Evolutionary conservation across 2,797 vertebrate genomes (phyloP).

Genomic region (Coregonus suidteri): DNA sequence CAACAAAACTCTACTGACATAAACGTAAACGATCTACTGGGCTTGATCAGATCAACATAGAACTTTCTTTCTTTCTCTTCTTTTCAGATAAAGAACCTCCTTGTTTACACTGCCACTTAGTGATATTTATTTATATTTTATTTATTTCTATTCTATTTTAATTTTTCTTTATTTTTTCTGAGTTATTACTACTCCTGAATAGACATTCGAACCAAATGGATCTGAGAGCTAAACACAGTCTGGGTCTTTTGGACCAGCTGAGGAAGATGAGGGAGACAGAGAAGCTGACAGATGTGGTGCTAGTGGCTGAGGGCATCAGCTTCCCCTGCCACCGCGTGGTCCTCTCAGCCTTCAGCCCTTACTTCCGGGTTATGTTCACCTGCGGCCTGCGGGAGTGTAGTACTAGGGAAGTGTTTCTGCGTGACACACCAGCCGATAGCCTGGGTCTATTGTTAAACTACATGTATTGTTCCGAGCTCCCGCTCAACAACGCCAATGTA

Average conservation of each 20-base stretch:
- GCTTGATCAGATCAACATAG: background rate
- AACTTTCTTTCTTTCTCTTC: background rate
- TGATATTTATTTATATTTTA: background rate
- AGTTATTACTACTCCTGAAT: constrained; percentile 10
- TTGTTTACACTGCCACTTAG: background rate
- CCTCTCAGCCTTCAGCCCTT: constrained; percentile 94
- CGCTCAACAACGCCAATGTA: constrained; percentile 83
- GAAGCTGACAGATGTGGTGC: constrained; percentile 89
- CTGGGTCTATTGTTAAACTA: constrained; percentile 85
- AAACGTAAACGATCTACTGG: background rate
- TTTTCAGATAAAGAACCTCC: constrained; percentile 8
- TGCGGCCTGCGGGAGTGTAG: constrained; percentile 90
- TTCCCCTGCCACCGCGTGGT: constrained; percentile 94
- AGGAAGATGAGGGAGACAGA: constrained; percentile 85
- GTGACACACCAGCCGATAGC: constrained; percentile 86
- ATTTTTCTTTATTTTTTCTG: constrained; percentile 5
- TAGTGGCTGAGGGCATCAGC: constrained; percentile 87
- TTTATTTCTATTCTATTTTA: background rate
- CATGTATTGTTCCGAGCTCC: constrained; percentile 88
- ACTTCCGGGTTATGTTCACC: constrained; percentile 97
- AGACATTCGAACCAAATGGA: constrained; percentile 67
- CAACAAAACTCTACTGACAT: background rate
- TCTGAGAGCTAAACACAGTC: constrained; percentile 78
- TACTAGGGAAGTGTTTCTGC: constrained; percentile 83
- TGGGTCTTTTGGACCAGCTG: constrained; percentile 83